Evolutionary conservation across 2,888 invertebrate genomes (phyloP).

Genomic region (Muschampia plurimacula): DNA sequence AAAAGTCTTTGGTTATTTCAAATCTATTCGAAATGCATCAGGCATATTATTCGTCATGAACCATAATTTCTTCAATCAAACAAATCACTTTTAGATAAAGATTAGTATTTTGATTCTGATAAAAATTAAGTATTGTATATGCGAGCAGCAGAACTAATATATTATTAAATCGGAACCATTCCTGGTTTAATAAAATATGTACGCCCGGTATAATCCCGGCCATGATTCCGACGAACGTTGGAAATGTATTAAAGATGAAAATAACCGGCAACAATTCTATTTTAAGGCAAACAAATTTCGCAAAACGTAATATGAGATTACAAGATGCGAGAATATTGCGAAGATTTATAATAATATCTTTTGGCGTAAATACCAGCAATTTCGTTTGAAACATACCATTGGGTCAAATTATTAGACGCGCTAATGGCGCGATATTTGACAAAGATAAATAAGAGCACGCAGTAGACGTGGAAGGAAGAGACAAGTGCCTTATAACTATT

Average conservation of each 20-base stretch:
- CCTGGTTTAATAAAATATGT: conserved; percentile 25
- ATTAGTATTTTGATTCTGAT: neutral
- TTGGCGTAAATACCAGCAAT: neutral
- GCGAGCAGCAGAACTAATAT: conserved; percentile 8
- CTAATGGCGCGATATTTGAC: neutral
- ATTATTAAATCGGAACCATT: conserved; percentile 15
- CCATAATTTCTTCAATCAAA: neutral
- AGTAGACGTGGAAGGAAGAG: no score
- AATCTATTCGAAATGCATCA: no score
- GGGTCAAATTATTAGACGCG: neutral
- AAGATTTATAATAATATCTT: conserved; percentile 6
- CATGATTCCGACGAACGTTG: conserved; percentile 10
- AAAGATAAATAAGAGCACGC: neutral
- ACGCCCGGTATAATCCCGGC: conserved; percentile 17
- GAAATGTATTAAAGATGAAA: conserved; percentile 22
- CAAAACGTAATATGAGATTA: conserved; percentile 18
- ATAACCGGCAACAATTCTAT: conserved; percentile 26
- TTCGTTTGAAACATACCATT: neutral
- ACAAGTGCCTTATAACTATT: no score
- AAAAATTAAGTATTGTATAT: conserved; percentile 3
- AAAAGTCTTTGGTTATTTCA: no score
- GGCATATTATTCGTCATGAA: neutral
- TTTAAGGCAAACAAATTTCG: conserved; percentile 17
- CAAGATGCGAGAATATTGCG: conserved; percentile 5
- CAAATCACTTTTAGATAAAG: neutral